A percentile compares a stretch with the other conserved stretches of the same genome.
Conservation (phyloP, 2,797 vertebrate genomes). For the Melanotaenia trifasciata region DNA sequence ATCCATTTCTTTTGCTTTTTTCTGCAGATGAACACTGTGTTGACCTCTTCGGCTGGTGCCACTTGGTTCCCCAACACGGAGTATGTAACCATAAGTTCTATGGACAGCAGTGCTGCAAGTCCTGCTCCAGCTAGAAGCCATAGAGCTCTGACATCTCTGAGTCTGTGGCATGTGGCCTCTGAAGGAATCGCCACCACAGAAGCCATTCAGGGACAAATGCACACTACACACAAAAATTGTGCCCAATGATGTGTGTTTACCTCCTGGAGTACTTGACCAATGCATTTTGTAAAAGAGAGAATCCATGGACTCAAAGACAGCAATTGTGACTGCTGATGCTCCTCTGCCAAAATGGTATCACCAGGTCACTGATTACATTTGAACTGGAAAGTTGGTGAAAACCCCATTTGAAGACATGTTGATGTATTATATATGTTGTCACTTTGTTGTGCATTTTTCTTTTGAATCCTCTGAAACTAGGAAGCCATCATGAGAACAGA, state of each 20-base stretch:
- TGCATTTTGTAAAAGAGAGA: constrained; percentile 39
- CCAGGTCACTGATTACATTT: constrained; percentile 19
- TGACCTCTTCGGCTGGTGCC: constrained; percentile 95
- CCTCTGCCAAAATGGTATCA: constrained; percentile 48
- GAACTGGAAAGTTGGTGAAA: constrained; percentile 57
- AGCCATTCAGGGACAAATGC: constrained; percentile 11
- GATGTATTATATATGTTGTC: constrained; percentile 54
- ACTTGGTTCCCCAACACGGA: constrained; percentile 93
- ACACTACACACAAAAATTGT: constrained; percentile 48
- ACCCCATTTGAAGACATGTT: constrained; percentile 23
- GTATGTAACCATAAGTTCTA: constrained; percentile 98
- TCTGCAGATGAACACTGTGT: constrained; percentile 88
- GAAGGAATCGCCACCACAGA: constrained; percentile 8
- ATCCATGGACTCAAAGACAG: constrained; percentile 35
- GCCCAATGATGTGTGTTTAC: constrained; percentile 38
- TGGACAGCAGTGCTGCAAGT: constrained; percentile 94
- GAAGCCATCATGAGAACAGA: constrained; percentile 65
- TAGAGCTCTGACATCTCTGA: constrained; percentile 41
- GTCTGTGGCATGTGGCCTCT: neutral
- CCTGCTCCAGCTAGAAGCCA: constrained; percentile 89
- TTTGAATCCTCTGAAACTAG: constrained; percentile 57
- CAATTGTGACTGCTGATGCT: constrained; percentile 31
- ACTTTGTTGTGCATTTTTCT: constrained; percentile 48
- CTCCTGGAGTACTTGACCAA: constrained; percentile 77
- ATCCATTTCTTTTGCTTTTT: neutral